phyloP scores from a whole-genome alignment of 2,113 vertebrate genomes.

The Myrmecobius fasciatus region DNA sequence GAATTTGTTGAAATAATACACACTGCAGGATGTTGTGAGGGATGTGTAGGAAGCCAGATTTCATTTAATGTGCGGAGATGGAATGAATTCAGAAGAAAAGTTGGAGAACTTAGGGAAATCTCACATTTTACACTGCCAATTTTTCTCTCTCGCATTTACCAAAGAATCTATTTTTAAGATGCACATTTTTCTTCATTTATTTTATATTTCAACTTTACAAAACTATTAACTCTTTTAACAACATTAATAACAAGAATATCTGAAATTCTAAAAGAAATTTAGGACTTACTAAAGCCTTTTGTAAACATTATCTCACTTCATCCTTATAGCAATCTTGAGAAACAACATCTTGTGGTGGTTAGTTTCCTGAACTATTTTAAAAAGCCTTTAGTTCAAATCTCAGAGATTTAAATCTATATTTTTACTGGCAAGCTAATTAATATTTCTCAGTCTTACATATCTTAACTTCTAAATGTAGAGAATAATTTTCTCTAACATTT shows the following conservation, averaged over 20 bases:
- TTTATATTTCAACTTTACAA: not conserved
- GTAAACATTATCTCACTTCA: slow-evolving; percentile 8
- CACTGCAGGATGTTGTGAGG: not conserved
- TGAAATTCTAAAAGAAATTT: not conserved
- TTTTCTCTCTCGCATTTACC: slow-evolving; percentile 32
- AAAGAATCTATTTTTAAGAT: slow-evolving; percentile 14
- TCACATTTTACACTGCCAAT: not conserved
- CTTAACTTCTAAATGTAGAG: not conserved
- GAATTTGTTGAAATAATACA: not conserved
- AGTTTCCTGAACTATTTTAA: not conserved
- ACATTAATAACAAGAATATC: not conserved
- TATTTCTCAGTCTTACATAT: not conserved
- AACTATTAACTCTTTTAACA: not conserved
- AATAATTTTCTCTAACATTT: not conserved
- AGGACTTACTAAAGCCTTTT: slow-evolving; percentile 5
- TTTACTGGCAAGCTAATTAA: not conserved
- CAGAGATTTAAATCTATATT: not conserved
- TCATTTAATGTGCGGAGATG: not conserved
- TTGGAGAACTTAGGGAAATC: slow-evolving; percentile 6
- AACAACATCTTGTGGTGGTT: not conserved
- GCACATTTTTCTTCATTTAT: not conserved
- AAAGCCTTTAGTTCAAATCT: not conserved
- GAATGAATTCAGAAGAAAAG: not conserved
- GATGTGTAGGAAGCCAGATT: not conserved
- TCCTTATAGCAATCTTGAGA: not conserved